Conservation (phyloP, 2,113 vertebrate genomes). For the Myrmecophaga tridactyla region DNA sequence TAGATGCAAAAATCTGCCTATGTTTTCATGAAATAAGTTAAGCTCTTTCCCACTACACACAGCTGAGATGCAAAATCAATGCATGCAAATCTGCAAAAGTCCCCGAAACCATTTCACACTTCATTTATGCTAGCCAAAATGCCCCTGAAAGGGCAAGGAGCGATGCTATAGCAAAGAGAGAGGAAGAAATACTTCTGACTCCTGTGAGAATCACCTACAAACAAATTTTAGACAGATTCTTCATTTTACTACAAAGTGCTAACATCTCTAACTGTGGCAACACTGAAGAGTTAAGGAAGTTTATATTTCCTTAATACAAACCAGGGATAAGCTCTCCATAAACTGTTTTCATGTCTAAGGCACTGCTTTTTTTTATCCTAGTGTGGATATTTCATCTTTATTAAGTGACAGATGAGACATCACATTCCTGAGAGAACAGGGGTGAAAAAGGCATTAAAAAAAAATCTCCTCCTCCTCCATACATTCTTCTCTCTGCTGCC, state of each 20-base stretch:
- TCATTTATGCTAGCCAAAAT: neutral
- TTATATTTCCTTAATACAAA: neutral
- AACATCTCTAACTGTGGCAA: neutral
- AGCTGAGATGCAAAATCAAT: neutral
- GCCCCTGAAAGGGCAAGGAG: neutral
- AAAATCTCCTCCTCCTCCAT: accelerated
- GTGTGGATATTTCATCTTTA: neutral
- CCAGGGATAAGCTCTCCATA: neutral
- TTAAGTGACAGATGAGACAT: neutral
- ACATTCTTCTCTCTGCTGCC: neutral
- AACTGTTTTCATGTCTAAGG: accelerated
- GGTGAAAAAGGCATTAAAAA: neutral
- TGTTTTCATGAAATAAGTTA: neutral
- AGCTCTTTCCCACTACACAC: neutral
- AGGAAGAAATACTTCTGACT: neutral
- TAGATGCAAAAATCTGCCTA: neutral
- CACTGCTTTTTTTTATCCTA: accelerated
- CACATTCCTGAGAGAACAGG: neutral
- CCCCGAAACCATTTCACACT: neutral
- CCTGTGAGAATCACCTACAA: neutral
- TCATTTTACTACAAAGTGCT: neutral
- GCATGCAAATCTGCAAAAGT: neutral
- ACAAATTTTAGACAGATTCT: neutral
- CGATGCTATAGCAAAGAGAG: neutral
- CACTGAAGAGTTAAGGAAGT: neutral